Base-by-base conservation (phyloP, 2,113 vertebrate genomes). In the Nannospalax galili region DNA sequence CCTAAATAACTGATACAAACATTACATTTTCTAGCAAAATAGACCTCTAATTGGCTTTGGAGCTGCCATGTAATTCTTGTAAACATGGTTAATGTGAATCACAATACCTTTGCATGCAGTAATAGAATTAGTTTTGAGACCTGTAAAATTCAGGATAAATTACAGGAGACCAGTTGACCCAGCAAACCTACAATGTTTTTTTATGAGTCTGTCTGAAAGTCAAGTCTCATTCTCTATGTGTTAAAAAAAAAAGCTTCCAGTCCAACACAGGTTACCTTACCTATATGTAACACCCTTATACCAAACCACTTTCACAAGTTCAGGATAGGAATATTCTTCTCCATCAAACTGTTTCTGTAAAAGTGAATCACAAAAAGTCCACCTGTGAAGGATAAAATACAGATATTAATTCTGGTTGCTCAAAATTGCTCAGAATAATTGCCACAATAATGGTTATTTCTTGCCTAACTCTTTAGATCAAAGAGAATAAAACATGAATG, bases 251-350 rank as follows among this genome's bases (percentile, higher is more conserved):
- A n/a, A 79, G n/a, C 28, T 78, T 48, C 20, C 19, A n/a, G 4
- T 88, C 32, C 24, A 85, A 58, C 30, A 32, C 0, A 52, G 81
- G 20, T 5, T n/a, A 26, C 56, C 97, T 92, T 96, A 99, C 99
- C 99, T 99, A 88, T 99, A 99, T 1, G 98, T 98, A 37, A 99
- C 65, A 89, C 98, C 99, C 60, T 99, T 97, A 96, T 96, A 98
- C 99, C 99, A 99, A 48, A 99, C 97, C 52, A 99, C 97, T 90
- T 99, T 99, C 72, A 99, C 97, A 84, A 99, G 98, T 92, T 99
- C 98, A 94, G 97, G 94, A 73, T 96, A 97, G 62, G 97, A 92
- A 88, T 95, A 97, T 14, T 95, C 92, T 42, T 52, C 58, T 45
- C n/a, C 52, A 30, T 97, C 96, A 84, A 98, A 92, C 22, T 97